Percentiles rank a stretch among this genome's conserved stretches.
These are phyloP conservation scores for Spea multiplicata DNA, from an alignment of 2,113 vertebrate genomes.

Conservation along the genomic window DNA sequence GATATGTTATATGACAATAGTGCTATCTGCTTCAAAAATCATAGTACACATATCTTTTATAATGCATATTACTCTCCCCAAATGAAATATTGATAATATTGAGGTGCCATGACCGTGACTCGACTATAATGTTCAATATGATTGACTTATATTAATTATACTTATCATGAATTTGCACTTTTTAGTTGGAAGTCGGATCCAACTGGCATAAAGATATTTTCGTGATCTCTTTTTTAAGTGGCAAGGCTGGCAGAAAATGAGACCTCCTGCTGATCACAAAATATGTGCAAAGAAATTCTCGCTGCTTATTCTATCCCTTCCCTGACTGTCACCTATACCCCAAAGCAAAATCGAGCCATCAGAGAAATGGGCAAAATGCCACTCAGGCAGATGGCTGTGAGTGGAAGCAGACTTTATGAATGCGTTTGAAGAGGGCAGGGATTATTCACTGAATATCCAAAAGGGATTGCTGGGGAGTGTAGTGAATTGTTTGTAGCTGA, in stretches of 20 bases:
- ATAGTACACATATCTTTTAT: too few relatives aligned
- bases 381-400: conserved; percentile 21
- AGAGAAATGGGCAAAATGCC: conserved; percentile 32
- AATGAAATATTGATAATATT: too few relatives aligned
- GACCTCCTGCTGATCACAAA: conserved; percentile 20
- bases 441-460: conserved; percentile 24
- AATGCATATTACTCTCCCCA: too few relatives aligned
- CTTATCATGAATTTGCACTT: too few relatives aligned
- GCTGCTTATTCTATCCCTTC: conserved; percentile 21
- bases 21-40: too few relatives aligned
- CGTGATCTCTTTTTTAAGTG: conserved; percentile 33
- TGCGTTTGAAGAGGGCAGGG: conserved; percentile 21
- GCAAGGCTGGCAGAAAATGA: conserved; percentile 20
- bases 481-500: neutral
- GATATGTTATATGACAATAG: too few relatives aligned
- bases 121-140: too few relatives aligned
- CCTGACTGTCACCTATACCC: conserved; percentile 40
- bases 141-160: too few relatives aligned
- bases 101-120: too few relatives aligned
- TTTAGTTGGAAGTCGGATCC: neutral
- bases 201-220: conserved; percentile 11
- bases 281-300: conserved; percentile 29
- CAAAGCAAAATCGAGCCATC: conserved; percentile 31
- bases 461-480: conserved; percentile 2
- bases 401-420: conserved; percentile 16